Conservation (phyloP, 2,113 vertebrate species). For the Solea senegalensis region DNA sequence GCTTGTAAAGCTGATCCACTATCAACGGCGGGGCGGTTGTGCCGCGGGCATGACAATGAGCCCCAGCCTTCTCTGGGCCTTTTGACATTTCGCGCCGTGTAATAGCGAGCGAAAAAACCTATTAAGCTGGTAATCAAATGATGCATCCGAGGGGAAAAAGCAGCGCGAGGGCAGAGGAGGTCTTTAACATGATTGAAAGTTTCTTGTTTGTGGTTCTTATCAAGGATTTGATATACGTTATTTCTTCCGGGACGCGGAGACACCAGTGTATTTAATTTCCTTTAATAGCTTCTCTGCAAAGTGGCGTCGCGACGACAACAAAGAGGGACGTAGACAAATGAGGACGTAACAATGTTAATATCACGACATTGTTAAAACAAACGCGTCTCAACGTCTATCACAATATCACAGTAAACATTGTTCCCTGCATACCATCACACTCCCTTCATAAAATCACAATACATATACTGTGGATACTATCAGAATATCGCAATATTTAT, state of each 20-base stretch:
- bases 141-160: conserved; percentile 62
- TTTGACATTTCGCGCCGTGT: conserved; percentile 73
- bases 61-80: conserved; percentile 60
- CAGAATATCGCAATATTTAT: too few species aligned
- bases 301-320: conserved; percentile 9
- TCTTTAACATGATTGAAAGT: conserved; percentile 68
- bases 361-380: neutral
- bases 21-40: conserved; percentile 51
- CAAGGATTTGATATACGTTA: conserved; percentile 42
- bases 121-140: conserved; percentile 77
- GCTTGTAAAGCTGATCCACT: conserved; percentile 72
- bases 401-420: too few species aligned
- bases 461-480: too few species aligned
- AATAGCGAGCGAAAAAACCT: conserved; percentile 71
- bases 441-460: too few species aligned
- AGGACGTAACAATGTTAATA: neutral
- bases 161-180: conserved; percentile 50
- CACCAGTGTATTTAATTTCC: conserved; percentile 46
- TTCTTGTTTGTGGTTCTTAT: conserved; percentile 64
- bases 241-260: conserved; percentile 63
- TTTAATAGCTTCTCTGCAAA: conserved; percentile 53
- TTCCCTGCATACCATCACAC: too few species aligned
- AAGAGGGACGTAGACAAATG: conserved; percentile 14
- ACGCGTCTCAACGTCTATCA: neutral
- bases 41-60: conserved; percentile 72